Evolutionary conservation across 2,797 vertebrate genomes (phyloP), one percentile per base, ranked within the genome.

Genomic region (Astyanax mexicanus): DNA sequence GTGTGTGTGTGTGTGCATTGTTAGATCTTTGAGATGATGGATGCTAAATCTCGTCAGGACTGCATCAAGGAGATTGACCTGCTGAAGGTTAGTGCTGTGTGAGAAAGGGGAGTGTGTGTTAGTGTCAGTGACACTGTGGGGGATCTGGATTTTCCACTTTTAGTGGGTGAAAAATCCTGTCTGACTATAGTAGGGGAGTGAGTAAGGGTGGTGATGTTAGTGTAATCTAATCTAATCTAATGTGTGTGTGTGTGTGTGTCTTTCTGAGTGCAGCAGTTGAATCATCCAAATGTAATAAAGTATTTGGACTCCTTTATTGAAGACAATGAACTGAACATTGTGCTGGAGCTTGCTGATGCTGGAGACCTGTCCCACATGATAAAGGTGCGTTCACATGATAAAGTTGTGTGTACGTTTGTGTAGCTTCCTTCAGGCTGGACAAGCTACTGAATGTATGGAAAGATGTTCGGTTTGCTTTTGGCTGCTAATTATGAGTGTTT

Each of bases 1-100:
- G 21, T 25, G 49, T 23, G 21, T 25, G 49, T 9, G 47, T 52
- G 49, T 52, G 19, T 49, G 51, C 70, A 32, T 42, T 45, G 61
- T 65, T 86, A 98, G 96, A 95, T 98, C 83, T 98, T 97, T 84
- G 96, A 97, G 86, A 98, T 97, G 96, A 95, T 97, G 96, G 96
- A 98, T 19, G 95, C 95, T 64, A 98, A 98, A 84, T 94, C 96
- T 11, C 92, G 96, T 65, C 95, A 97, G 85, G 96, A 98, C 86
- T 98, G 95, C 71, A 90, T 98, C 87, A 98, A 97, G 86, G 96
- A 98, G 89, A 98, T 98, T 10, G 96, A 97, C 84, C 93, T 98
- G 54, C 82, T 98, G 60, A 98, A 97, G 95, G 96, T 97, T 88
- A 92, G 89, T 17, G 49, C 1, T 17, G 44, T 17, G 15, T 15